Evolutionary conservation across 2,113 vertebrate genomes (phyloP).

Genomic region (Sigmodon hispidus): DNA sequence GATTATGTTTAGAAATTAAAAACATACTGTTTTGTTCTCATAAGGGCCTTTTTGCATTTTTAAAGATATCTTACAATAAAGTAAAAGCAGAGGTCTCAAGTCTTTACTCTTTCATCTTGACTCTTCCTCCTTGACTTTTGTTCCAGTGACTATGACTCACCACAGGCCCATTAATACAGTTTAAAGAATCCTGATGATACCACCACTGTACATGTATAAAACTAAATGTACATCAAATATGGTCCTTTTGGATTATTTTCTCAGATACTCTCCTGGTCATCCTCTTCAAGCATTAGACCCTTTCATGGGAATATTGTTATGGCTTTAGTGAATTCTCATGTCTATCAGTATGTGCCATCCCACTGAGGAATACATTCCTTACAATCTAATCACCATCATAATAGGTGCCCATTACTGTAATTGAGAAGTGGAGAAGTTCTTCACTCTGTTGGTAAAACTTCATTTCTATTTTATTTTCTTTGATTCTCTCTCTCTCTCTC

Average conservation of each 20-base stretch:
- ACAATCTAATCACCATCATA: no score
- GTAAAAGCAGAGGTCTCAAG: not conserved
- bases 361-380: not conserved
- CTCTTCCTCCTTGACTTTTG: not conserved
- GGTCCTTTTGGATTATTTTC: not conserved
- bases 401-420: not conserved
- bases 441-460: not conserved
- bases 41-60: not conserved
- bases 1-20: not conserved
- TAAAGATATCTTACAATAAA: not conserved
- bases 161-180: not conserved
- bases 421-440: not conserved
- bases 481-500: not conserved
- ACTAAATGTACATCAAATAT: not conserved
- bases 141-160: not conserved
- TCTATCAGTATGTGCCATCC: not conserved
- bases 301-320: not conserved
- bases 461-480: not conserved
- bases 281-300: not conserved
- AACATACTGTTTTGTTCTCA: not conserved
- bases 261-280: not conserved
- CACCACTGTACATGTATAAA: not conserved
- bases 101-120: not conserved
- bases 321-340: not conserved
- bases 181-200: not conserved